Conservation (phyloP, 2,113 vertebrate genomes). For the Perognathus longimembris region DNA sequence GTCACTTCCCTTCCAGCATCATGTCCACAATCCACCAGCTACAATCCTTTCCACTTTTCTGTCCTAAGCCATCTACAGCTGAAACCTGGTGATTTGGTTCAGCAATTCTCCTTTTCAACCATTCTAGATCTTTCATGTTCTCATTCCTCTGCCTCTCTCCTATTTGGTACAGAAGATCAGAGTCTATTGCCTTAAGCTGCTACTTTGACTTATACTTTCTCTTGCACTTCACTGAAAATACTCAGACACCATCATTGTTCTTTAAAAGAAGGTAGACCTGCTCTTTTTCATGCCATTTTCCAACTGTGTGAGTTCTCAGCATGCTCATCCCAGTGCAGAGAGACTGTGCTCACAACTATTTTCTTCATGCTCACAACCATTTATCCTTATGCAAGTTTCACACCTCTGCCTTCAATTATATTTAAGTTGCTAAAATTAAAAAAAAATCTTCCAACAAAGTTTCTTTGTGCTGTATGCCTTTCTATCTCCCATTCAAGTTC, state of each 20-base stretch:
- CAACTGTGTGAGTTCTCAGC: not conserved
- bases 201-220: not conserved
- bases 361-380: not conserved
- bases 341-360: too few species aligned
- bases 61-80: not conserved
- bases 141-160: not conserved
- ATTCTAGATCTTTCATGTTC: not conserved
- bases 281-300: not conserved
- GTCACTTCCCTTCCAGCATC: not conserved
- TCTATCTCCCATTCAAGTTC: not conserved
- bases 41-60: not conserved
- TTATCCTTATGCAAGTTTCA: not conserved
- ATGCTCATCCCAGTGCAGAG: not conserved
- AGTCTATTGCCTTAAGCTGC: not conserved
- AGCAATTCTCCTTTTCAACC: not conserved
- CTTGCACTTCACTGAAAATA: not conserved
- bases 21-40: too few species aligned
- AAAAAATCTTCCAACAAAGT: not conserved
- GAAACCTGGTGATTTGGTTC: not conserved
- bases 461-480: not conserved
- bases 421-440: not conserved
- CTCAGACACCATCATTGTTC: not conserved
- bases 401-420: not conserved
- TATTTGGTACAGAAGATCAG: not conserved
- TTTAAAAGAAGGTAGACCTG: not conserved